Percentiles rank a stretch among this genome's conserved stretches.
Evolutionary conservation across 23 tunicate species (phyloP).

Genomic region (Clavelina lepadiformis): DNA sequence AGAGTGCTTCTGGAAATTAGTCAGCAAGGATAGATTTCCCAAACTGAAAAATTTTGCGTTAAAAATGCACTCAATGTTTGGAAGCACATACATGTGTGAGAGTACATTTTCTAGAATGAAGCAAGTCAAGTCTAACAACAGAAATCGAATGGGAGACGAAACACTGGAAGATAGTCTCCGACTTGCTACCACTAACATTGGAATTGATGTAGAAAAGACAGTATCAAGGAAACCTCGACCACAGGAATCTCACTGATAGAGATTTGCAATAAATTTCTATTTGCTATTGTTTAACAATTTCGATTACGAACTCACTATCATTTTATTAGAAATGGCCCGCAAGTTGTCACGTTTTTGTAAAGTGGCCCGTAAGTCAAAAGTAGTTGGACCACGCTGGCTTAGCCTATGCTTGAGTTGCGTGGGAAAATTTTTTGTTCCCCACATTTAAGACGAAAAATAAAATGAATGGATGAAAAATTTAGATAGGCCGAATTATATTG

Average conservation of each 20-base stretch:
- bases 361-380: slow-evolving; percentile 32
- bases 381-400: slow-evolving; percentile 28
- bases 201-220: slow-evolving; percentile 6
- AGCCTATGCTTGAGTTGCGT: too few species aligned
- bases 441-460: too few species aligned
- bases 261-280: slow-evolving; percentile 17
- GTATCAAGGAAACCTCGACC: slow-evolving; percentile 9
- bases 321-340: slow-evolving; percentile 20
- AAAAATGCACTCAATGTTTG: too few species aligned
- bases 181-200: slow-evolving; percentile 24
- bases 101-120: slow-evolving; percentile 17
- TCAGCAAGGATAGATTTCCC: too few species aligned
- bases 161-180: slow-evolving; percentile 18
- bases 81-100: slow-evolving; percentile 13
- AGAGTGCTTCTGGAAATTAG: too few species aligned
- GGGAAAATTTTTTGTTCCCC: too few species aligned
- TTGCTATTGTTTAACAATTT: slow-evolving; percentile 27
- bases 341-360: slow-evolving; percentile 23
- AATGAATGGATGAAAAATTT: too few species aligned
- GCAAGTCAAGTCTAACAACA: slow-evolving; percentile 20
- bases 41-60: too few species aligned
- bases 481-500: too few species aligned
- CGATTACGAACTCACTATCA: slow-evolving; percentile 12
- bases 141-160: slow-evolving; percentile 25
- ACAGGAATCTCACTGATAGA: slow-evolving; percentile 19